Percentiles rank a stretch among this genome's conserved stretches.
Conservation (phyloP, 2,113 vertebrate species). For the Cheilinus undulatus region DNA sequence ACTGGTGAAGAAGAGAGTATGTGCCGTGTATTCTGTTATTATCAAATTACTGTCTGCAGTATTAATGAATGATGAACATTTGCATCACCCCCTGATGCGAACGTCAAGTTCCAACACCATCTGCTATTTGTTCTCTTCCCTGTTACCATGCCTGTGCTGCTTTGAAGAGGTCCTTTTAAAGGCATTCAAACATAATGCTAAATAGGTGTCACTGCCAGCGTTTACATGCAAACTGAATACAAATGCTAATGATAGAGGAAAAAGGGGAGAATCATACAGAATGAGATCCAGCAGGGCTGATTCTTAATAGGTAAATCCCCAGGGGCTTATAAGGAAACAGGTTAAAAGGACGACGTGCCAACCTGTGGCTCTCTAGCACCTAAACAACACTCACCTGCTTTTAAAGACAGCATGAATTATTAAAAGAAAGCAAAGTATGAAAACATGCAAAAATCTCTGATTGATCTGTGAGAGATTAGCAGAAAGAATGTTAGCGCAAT, state of each 20-base stretch:
- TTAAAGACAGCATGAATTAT: slow-evolving; percentile 15
- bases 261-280: slow-evolving; percentile 1
- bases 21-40: slow-evolving; percentile 35
- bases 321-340: slow-evolving; percentile 3
- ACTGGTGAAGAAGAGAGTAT: not conserved
- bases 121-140: slow-evolving; percentile 79
- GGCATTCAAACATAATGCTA: slow-evolving; percentile 80
- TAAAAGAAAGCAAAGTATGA: not conserved
- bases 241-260: slow-evolving; percentile 47
- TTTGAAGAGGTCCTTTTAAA: slow-evolving; percentile 80
- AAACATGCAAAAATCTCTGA: not conserved
- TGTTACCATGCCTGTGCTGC: slow-evolving; percentile 64
- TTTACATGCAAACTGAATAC: slow-evolving; percentile 61
- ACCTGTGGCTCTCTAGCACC: slow-evolving; percentile 3
- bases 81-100: slow-evolving; percentile 77
- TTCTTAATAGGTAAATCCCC: slow-evolving; percentile 7
- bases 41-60: slow-evolving; percentile 70
- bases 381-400: slow-evolving; percentile 25
- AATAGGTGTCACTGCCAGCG: slow-evolving; percentile 76
- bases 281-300: slow-evolving; percentile 25
- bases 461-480: not conserved
- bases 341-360: slow-evolving; percentile 11
- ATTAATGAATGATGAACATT: slow-evolving; percentile 78
- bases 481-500: not conserved
- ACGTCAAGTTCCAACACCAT: slow-evolving; percentile 79